A percentile compares a stretch with the other conserved stretches of the same genome.
Conservation (phyloP, 2,113 vertebrate genomes). For the Etheostoma cragini region DNA sequence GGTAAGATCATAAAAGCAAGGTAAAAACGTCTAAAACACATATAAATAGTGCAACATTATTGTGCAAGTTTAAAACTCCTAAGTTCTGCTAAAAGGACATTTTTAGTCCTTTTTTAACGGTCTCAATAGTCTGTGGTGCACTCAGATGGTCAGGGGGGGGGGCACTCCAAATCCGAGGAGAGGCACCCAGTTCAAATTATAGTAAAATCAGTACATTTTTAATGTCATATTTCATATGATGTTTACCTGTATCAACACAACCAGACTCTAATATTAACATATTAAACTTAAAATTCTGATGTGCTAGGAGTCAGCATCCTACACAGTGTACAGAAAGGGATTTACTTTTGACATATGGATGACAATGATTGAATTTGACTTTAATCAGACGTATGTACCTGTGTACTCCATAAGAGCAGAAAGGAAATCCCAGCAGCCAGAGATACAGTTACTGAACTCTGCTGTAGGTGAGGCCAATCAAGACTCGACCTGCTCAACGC, state of each 20-base stretch:
- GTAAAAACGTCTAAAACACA: too few relatives aligned
- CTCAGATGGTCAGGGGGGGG: too few relatives aligned
- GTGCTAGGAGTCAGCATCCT: neutral
- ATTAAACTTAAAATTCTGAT: neutral
- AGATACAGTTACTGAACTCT: conserved; percentile 37
- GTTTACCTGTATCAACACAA: neutral
- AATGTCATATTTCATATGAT: neutral
- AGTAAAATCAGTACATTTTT: neutral
- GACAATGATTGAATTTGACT: neutral
- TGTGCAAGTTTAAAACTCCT: too few relatives aligned
- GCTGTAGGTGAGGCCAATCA: conserved; percentile 61
- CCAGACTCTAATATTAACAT: neutral
- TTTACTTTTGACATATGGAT: conserved; percentile 5
- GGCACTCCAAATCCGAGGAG: too few relatives aligned
- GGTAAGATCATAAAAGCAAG: too few relatives aligned
- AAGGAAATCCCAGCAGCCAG: conserved; percentile 21
- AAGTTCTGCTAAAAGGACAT: too few relatives aligned
- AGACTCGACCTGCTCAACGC: conserved; percentile 59
- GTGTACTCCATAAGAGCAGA: neutral
- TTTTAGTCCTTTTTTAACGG: too few relatives aligned
- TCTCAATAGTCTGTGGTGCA: too few relatives aligned
- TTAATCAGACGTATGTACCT: neutral
- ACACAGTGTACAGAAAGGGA: neutral
- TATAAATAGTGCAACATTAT: too few relatives aligned
- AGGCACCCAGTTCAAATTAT: too few relatives aligned